Conservation (phyloP, 2,113 vertebrate species). For the Syngnathus scovelli region DNA sequence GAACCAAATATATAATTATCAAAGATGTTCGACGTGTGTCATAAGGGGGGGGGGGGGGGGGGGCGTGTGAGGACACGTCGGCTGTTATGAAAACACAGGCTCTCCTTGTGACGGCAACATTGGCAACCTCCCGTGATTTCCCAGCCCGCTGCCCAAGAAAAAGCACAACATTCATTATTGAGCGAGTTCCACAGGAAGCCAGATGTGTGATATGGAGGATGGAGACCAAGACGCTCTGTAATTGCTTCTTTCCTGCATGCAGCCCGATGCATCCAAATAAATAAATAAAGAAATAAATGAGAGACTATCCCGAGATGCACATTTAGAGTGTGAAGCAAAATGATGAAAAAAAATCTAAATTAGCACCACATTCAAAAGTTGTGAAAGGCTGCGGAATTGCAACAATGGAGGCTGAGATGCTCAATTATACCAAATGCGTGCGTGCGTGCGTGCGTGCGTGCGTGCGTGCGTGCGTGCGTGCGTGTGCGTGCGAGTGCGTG, state of each 20-base stretch:
- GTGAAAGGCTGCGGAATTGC: conserved; percentile 65
- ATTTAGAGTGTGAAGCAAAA: conserved; percentile 58
- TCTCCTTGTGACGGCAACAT: conserved; percentile 28
- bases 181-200: conserved; percentile 47
- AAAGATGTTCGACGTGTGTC: conserved; percentile 31
- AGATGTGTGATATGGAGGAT: conserved; percentile 59
- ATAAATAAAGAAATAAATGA: conserved; percentile 26
- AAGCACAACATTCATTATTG: conserved; percentile 56
- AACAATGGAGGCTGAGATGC: conserved; percentile 68
- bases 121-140: conserved; percentile 43
- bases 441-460: conserved; percentile 12
- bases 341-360: conserved; percentile 63
- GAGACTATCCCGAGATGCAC: conserved; percentile 52
- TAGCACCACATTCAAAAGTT: conserved; percentile 67
- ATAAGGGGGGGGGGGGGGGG: conserved; percentile 2
- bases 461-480: conserved; percentile 14
- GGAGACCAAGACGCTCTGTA: conserved; percentile 65
- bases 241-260: conserved; percentile 68
- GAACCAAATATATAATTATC: conserved; percentile 6
- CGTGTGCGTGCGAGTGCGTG: conserved; percentile 24
- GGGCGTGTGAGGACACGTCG: conserved; percentile 20
- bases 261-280: conserved; percentile 43
- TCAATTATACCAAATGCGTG: conserved; percentile 58
- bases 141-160: not conserved
- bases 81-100: conserved; percentile 27